Percentiles rank a stretch among this genome's conserved stretches.
phyloP scores from a whole-genome alignment of 2,797 vertebrate genomes.

The Apogon talboti region DNA sequence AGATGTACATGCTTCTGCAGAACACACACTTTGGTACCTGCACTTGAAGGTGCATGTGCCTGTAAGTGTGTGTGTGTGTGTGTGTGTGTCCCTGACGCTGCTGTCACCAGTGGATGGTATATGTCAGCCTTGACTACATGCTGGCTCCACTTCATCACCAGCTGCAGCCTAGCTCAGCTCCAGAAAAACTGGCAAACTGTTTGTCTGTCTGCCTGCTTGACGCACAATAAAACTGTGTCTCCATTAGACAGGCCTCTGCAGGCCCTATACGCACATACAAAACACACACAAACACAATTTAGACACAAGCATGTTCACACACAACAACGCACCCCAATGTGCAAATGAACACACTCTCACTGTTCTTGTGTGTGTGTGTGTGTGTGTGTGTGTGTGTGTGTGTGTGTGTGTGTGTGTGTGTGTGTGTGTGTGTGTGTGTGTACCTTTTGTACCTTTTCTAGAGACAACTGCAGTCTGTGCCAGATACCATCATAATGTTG shows the following conservation, averaged over 20 bases:
- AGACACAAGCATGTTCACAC: slow-evolving; percentile 22
- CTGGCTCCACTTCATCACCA: slow-evolving; percentile 82
- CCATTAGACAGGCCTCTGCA: slow-evolving; percentile 70
- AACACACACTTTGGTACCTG: slow-evolving; percentile 5
- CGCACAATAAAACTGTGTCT: slow-evolving; percentile 77
- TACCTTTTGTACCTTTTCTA: slow-evolving; percentile 66
- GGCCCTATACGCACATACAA: slow-evolving; percentile 28
- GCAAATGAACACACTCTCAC: slow-evolving; percentile 32
- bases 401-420: slow-evolving; percentile 11
- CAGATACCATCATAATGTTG: slow-evolving; percentile 80
- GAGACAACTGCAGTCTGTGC: slow-evolving; percentile 66
- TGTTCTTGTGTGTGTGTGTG: slow-evolving; percentile 27
- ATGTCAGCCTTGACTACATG: slow-evolving; percentile 82
- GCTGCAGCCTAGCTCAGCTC: slow-evolving; percentile 79
- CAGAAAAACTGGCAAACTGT: slow-evolving; percentile 75
- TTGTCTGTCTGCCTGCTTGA: slow-evolving; percentile 69
- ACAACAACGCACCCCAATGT: slow-evolving; percentile 23
- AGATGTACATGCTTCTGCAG: not conserved
- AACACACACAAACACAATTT: slow-evolving; percentile 7
- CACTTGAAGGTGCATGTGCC: slow-evolving; percentile 13
- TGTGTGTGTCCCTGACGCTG: slow-evolving; percentile 46
- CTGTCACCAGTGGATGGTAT: slow-evolving; percentile 80
- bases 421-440: slow-evolving; percentile 23
- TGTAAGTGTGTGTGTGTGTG: not conserved
- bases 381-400: slow-evolving; percentile 26